These are phyloP conservation scores for Dioctria rufipes DNA, from an alignment of 2,888 invertebrate genomes.

Conservation along the genomic window DNA sequence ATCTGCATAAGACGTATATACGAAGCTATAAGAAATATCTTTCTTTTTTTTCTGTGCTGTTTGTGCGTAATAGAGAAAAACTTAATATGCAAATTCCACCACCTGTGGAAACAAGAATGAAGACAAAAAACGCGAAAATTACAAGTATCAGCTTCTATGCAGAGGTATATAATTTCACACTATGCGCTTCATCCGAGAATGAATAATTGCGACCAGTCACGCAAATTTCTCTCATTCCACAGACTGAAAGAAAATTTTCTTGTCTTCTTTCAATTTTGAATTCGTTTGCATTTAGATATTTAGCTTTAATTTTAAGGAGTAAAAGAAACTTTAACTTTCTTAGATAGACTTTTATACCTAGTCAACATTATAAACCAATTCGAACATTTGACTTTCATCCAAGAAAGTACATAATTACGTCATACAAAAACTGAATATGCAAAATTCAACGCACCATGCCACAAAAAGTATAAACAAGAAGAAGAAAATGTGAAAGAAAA, in stretches of 20 bases:
- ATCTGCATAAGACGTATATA: background rate
- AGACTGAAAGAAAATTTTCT: slow-evolving; percentile 30
- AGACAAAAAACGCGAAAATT: slow-evolving; percentile 58
- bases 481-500: too few relatives aligned
- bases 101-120: background rate
- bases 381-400: too few relatives aligned
- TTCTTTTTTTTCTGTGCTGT: background rate
- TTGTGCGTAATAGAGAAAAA: slow-evolving; percentile 28
- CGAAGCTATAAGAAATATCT: too few relatives aligned
- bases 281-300: too few relatives aligned
- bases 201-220: slow-evolving; percentile 56
- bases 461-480: too few relatives aligned
- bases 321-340: too few relatives aligned
- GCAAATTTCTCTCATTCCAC: slow-evolving; percentile 47
- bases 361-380: too few relatives aligned
- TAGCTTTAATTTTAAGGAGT: too few relatives aligned
- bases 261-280: background rate
- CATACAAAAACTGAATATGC: too few relatives aligned
- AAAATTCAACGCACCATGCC: too few relatives aligned
- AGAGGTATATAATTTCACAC: slow-evolving; percentile 62
- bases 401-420: too few relatives aligned
- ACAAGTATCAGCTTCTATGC: slow-evolving; percentile 49
- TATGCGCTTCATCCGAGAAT: slow-evolving; percentile 59
- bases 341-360: too few relatives aligned
- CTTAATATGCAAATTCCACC: slow-evolving; percentile 41